Evolutionary conservation across 2,113 vertebrate species (phyloP), one percentile per base, ranked within the genome.

Genomic region (Scomber japonicus): DNA sequence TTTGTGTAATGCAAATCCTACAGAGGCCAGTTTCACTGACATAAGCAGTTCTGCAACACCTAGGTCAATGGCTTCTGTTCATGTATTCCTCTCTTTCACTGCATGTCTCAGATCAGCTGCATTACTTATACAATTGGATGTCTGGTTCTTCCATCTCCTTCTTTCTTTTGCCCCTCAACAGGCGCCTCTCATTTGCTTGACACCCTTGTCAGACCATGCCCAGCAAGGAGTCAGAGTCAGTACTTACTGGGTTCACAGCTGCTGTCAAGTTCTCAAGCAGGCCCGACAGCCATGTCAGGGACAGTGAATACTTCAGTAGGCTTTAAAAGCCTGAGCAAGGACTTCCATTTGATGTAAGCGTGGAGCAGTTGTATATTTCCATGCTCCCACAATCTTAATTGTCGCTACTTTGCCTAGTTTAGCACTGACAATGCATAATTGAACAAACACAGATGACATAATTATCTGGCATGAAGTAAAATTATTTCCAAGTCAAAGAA

Each of bases 101-200:
- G 48, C 51, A 50, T 14, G 76, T 67, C 73, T 87, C 12, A 2
- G 59, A 74, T 81, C 71, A 57, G 40, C 71, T 66, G 72, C 70
- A 15, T 69, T 83, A 54, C 80, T 75, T 46, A 60, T 62, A 86
- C 60, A 44, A 71, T 64, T 46, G 59, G 70, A 80, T 78, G 54
- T 80, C 87, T 74, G 53, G 70, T 55, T 81, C 83, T 45, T 69
- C 75, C 14, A 0, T 45, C 68, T 80, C 73, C 19, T 55, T 30
- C 69, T 73, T 67, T 60, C 65, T 27, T 27, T 27, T 3, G 24
- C 24, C 70, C 83, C 80, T 76, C 83, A 40, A 40, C 83, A 24
- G 73, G 75, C 80, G 80, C 69, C 78, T 75, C 91, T 88, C 86
- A 83, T 90, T 88, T 90, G 89, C 81, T 88, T 84, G 86, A 90